Percentiles rank a stretch among this genome's conserved stretches.
Evolutionary conservation across 2,113 vertebrate species (phyloP).

Genomic region (Nestor notabilis): DNA sequence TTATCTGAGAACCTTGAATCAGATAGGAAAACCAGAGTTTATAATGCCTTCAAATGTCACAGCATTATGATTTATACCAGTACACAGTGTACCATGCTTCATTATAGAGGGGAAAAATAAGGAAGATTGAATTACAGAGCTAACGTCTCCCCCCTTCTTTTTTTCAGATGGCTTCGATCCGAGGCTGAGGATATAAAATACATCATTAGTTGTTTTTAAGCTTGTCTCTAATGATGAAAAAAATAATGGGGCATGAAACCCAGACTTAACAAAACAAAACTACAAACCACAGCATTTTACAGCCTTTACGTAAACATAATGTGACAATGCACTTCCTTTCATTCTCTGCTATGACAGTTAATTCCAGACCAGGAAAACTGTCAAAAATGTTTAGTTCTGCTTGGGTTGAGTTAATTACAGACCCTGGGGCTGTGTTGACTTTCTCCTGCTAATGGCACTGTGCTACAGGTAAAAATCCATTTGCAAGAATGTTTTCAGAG

Average conservation of each 20-base stretch:
- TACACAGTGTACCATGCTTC: conserved; percentile 64
- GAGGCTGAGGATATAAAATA: conserved; percentile 65
- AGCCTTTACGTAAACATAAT: conserved; percentile 85
- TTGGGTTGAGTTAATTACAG: conserved; percentile 96
- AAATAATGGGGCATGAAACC: conserved; percentile 76
- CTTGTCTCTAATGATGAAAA: conserved; percentile 85
- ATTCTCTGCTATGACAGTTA: conserved; percentile 95
- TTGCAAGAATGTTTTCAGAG: conserved; percentile 90
- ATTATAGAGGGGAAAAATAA: conserved; percentile 47
- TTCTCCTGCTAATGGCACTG: conserved; percentile 90
- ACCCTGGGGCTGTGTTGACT: conserved; percentile 87
- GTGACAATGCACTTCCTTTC: conserved; percentile 94
- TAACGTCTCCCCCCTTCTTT: conserved; percentile 62
- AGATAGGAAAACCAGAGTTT: conserved; percentile 55
- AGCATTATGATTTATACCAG: conserved; percentile 70
- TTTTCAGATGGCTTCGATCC: conserved; percentile 37
- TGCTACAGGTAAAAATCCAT: conserved; percentile 94
- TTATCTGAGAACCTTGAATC: conserved; percentile 56
- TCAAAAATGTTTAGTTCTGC: conserved; percentile 99
- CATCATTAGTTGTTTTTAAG: conserved; percentile 80
- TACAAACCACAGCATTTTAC: conserved; percentile 75
- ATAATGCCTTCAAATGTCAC: conserved; percentile 71
- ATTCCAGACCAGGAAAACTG: conserved; percentile 95
- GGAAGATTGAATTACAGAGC: conserved; percentile 65
- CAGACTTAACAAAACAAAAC: conserved; percentile 74